Conservation (phyloP, 2,888 invertebrate genomes). For the Gortyna flavago region DNA sequence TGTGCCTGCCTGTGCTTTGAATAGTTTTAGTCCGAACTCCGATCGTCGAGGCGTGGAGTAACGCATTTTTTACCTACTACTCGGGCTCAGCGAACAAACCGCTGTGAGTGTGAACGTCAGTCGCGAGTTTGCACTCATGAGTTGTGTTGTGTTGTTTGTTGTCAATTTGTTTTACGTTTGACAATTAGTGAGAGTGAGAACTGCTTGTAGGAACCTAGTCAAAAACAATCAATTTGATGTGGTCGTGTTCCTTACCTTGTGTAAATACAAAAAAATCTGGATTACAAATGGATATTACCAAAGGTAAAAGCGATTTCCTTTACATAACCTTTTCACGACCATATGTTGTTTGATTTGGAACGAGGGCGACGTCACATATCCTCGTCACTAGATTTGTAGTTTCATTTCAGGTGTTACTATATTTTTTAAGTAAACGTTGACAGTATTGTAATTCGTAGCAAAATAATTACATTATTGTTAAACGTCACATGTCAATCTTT, state of each 20-base stretch:
- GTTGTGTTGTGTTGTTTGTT: conserved; percentile 77
- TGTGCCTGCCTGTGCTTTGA: conserved; percentile 28
- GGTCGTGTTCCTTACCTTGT: conserved; percentile 72
- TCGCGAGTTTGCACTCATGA: conserved; percentile 85
- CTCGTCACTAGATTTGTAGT: conserved; percentile 47
- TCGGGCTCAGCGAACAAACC: conserved; percentile 52
- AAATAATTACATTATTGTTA: neutral
- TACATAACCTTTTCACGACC: conserved; percentile 79
- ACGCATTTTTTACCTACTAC: conserved; percentile 52
- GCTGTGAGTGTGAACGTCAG: conserved; percentile 64
- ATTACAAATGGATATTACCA: conserved; percentile 83
- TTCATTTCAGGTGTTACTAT: neutral
- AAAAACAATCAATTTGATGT: conserved; percentile 73
- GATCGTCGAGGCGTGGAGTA: conserved; percentile 45
- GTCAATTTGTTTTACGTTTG: conserved; percentile 68
- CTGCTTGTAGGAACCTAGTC: conserved; percentile 62
- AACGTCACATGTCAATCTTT: neutral
- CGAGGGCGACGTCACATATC: conserved; percentile 74
- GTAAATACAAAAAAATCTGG: conserved; percentile 67
- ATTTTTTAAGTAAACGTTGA: neutral
- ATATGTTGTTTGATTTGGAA: conserved; percentile 80
- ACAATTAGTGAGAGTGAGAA: conserved; percentile 79
- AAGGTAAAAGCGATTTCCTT: conserved; percentile 79
- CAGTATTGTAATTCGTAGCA: neutral
- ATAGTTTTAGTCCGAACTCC: conserved; percentile 54